These are phyloP conservation scores for Saccostrea cuccullata DNA, from an alignment of 1,140 invertebrate genomes.

Conservation along the genomic window DNA sequence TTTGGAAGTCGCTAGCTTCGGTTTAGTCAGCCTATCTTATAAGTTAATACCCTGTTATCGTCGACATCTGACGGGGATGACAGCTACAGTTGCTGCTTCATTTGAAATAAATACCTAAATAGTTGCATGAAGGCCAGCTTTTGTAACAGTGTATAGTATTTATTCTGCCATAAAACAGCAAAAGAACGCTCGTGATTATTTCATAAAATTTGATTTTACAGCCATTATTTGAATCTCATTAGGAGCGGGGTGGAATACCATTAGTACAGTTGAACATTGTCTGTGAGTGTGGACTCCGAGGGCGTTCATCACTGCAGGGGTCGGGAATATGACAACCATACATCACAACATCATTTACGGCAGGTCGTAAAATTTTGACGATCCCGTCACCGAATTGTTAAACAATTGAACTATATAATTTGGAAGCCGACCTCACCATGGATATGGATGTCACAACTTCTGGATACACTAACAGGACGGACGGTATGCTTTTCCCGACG, in stretches of 20 bases:
- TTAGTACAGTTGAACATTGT: not conserved
- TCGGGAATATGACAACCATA: not conserved
- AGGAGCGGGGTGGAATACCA: not conserved
- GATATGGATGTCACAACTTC: not conserved
- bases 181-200: not conserved
- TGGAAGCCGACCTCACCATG: not conserved
- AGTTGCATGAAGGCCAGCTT: not conserved
- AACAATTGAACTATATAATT: constrained; percentile 30
- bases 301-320: not conserved
- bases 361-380: constrained; percentile 1
- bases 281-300: not conserved
- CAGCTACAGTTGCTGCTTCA: not conserved
- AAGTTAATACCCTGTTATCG: not conserved
- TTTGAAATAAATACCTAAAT: constrained; percentile 2
- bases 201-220: not conserved
- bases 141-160: not conserved
- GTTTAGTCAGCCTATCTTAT: not conserved
- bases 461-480: not conserved
- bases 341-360: not conserved
- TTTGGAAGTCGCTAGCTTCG: not conserved
- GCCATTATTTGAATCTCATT: constrained; percentile 11
- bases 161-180: not conserved
- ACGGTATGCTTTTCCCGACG: not conserved
- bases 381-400: constrained; percentile 20
- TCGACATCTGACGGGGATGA: not conserved